A percentile compares a stretch with the other conserved stretches of the same genome.
phyloP scores from a whole-genome alignment of 1,140 invertebrate species.

The Prorops nasuta region DNA sequence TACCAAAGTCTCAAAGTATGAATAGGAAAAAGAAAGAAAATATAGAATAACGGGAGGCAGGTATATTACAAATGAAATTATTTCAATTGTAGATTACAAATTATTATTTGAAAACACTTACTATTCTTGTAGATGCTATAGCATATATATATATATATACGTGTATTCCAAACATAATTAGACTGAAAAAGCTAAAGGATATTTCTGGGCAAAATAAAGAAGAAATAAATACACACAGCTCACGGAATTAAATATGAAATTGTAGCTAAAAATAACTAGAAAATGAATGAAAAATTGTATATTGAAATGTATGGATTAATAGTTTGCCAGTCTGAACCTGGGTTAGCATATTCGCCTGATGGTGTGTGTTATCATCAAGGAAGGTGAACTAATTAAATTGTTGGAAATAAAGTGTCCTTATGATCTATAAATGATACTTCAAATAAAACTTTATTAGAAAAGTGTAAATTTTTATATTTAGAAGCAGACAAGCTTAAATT shows the following conservation, averaged over 20 bases:
- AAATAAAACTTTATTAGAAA: conserved; percentile 8
- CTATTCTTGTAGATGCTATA: conserved; percentile 1
- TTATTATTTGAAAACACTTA: neutral
- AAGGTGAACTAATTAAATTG: neutral
- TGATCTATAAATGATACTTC: conserved; percentile 2
- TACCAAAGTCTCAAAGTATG: neutral
- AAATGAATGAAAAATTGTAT: neutral
- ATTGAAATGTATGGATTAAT: conserved; percentile 14
- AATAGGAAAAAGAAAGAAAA: conserved; percentile 1
- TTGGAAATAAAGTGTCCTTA: conserved; percentile 16
- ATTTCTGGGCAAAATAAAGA: conserved; percentile 13
- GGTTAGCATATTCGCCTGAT: conserved; percentile 20
- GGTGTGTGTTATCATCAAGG: conserved; percentile 14
- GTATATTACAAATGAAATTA: conserved; percentile 4
- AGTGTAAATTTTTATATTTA: conserved; percentile 9
- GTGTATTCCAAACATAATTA: conserved; percentile 11
- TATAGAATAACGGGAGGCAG: conserved; percentile 12
- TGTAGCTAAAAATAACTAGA: conserved; percentile 11
- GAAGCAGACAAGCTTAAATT: neutral
- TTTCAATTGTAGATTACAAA: neutral
- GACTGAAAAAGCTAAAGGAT: conserved; percentile 11
- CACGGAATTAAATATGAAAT: conserved; percentile 12
- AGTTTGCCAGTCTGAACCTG: conserved; percentile 8
- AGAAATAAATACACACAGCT: conserved; percentile 6
- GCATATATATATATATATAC: too few relatives aligned